These are phyloP conservation scores for Hyles euphorbiae DNA, from an alignment of 1,140 invertebrate genomes.

Conservation along the genomic window DNA sequence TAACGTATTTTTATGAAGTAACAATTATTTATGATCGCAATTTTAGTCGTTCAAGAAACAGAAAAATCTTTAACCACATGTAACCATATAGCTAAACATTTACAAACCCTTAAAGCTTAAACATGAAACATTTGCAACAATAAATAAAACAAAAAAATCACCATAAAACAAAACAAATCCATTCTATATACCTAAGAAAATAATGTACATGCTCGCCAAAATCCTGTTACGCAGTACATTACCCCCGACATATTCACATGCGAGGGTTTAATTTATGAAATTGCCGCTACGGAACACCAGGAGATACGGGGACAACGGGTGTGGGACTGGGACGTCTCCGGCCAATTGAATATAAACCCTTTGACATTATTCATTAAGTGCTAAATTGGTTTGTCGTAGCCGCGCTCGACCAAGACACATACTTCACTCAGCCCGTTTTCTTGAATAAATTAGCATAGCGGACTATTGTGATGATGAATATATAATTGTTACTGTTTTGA, in stretches of 20 bases:
- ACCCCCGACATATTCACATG: constrained; percentile 24
- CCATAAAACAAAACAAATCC: not conserved
- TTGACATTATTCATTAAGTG: constrained; percentile 26
- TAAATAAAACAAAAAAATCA: not conserved
- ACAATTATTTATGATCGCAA: too few species aligned
- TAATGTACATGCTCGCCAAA: constrained; percentile 9
- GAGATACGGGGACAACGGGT: constrained; percentile 26
- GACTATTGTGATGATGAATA: constrained; percentile 17
- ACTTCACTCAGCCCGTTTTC: constrained; percentile 11
- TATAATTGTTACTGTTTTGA: constrained; percentile 10
- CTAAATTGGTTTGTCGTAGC: constrained; percentile 22
- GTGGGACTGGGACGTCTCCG: constrained; percentile 12
- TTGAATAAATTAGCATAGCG: constrained; percentile 37
- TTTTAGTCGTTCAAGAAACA: too few species aligned
- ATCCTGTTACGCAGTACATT: constrained; percentile 23
- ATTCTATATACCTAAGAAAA: not conserved
- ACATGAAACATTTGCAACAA: not conserved
- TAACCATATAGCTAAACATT: too few species aligned
- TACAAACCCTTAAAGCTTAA: too few species aligned
- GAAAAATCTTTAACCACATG: too few species aligned
- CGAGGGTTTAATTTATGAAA: constrained; percentile 49
- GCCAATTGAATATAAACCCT: constrained; percentile 36
- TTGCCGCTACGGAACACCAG: constrained; percentile 35
- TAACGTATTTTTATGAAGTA: too few species aligned
- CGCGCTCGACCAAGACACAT: constrained; percentile 7